phyloP scores from a whole-genome alignment of 2,797 vertebrate species.

The Sebastes oblongus region DNA sequence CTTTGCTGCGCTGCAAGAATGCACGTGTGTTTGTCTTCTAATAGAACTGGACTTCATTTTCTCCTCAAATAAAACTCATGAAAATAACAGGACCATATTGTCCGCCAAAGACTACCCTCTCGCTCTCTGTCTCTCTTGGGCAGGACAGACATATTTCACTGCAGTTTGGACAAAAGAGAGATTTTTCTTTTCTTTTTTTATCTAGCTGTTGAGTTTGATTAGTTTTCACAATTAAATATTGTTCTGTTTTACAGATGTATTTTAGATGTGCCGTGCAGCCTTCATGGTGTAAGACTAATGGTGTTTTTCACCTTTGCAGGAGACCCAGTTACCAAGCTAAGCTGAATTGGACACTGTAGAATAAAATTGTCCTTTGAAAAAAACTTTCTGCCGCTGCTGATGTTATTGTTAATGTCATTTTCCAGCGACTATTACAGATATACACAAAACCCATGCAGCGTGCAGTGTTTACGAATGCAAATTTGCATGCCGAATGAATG shows the following conservation, averaged over 20 bases:
- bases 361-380: conserved; percentile 36
- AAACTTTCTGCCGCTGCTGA: background rate
- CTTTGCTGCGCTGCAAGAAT: conserved; percentile 38
- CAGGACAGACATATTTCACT: conserved; percentile 45
- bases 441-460: conserved; percentile 18
- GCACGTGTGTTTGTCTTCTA: conserved; percentile 55
- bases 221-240: conserved; percentile 58
- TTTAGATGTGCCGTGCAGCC: conserved; percentile 54
- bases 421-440: conserved; percentile 25
- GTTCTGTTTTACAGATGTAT: conserved; percentile 57
- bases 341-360: conserved; percentile 30
- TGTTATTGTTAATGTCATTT: conserved; percentile 48
- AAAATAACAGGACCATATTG: conserved; percentile 47
- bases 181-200: conserved; percentile 16
- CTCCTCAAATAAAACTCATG: conserved; percentile 50
- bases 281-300: conserved; percentile 57
- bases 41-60: conserved; percentile 54
- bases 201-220: conserved; percentile 49
- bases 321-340: conserved; percentile 46
- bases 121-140: conserved; percentile 14
- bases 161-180: conserved; percentile 12
- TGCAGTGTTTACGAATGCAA: conserved; percentile 52
- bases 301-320: conserved; percentile 67
- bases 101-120: conserved; percentile 14
- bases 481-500: conserved; percentile 57